A percentile compares a stretch with the other conserved stretches of the same genome.
These are phyloP conservation scores for Chaunax sp. DNA, from an alignment of 2,797 vertebrate species.

Conservation along the genomic window DNA sequence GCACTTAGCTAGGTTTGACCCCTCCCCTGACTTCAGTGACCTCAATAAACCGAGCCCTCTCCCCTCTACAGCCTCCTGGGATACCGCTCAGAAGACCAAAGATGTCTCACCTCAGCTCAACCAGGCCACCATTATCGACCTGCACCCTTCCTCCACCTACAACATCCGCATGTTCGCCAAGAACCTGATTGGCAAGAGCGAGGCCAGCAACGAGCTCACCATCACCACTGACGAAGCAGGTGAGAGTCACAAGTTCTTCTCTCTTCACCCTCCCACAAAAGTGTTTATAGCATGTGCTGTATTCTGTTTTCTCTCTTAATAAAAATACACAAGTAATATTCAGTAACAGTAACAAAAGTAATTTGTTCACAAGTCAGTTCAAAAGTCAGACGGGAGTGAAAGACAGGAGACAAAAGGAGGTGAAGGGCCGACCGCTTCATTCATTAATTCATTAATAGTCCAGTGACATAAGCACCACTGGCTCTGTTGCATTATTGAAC, in stretches of 20 bases:
- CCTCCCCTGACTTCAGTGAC: constrained; percentile 45
- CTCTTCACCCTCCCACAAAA: too few relatives aligned
- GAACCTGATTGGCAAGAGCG: constrained; percentile 97
- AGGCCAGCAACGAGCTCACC: constrained; percentile 98
- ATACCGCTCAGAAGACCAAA: constrained; percentile 98
- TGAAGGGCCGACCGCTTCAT: constrained; percentile 43
- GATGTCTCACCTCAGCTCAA: constrained; percentile 98
- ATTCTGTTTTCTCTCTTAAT: too few relatives aligned
- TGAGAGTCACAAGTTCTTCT: constrained; percentile 59
- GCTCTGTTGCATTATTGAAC: constrained; percentile 79
- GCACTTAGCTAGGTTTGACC: constrained; percentile 59
- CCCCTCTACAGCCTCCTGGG: constrained; percentile 90
- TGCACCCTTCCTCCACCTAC: constrained; percentile 98
- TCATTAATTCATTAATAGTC: constrained; percentile 72
- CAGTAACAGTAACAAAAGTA: too few relatives aligned
- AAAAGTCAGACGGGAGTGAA: constrained; percentile 18
- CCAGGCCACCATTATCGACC: constrained; percentile 99
- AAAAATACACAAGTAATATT: too few relatives aligned
- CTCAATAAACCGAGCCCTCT: constrained; percentile 55
- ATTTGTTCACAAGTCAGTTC: background rate
- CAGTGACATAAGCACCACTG: constrained; percentile 60
- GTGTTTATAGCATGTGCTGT: too few relatives aligned
- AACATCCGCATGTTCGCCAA: constrained; percentile 99
- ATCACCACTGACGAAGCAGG: constrained; percentile 98
- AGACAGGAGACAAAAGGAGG: constrained; percentile 30